Evolutionary conservation across 2,113 vertebrate genomes (phyloP).

Genomic region (Atlantisia rogersi): DNA sequence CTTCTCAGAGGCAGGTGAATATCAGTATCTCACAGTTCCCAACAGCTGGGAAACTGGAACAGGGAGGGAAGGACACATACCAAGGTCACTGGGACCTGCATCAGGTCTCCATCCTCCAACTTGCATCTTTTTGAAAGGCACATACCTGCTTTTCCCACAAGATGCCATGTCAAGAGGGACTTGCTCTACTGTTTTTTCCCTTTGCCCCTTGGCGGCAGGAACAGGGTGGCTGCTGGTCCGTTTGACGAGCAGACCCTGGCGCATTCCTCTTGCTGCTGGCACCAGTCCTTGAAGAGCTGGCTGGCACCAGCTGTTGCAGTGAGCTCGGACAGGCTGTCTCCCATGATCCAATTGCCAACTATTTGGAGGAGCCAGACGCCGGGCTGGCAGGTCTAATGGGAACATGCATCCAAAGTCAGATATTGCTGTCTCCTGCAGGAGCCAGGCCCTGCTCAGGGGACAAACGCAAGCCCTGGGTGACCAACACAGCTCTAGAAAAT

Average conservation of each 20-base stretch:
- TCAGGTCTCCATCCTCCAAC: not conserved
- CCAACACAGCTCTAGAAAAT: not conserved
- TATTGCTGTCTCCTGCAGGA: not conserved
- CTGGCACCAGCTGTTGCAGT: conserved; percentile 54
- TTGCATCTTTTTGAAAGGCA: not conserved
- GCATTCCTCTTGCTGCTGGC: not conserved
- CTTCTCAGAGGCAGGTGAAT: not conserved
- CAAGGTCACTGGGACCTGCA: not conserved
- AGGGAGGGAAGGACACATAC: not conserved
- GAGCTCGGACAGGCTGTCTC: not conserved
- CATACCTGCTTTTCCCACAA: not conserved
- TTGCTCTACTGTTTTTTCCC: not conserved
- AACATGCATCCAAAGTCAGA: not conserved
- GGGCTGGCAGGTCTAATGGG: not conserved
- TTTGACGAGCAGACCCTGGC: not conserved
- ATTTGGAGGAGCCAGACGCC: conserved; percentile 15
- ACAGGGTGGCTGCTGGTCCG: fast-evolving
- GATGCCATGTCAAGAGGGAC: not conserved
- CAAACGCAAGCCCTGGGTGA: not conserved
- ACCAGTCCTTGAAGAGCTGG: not conserved
- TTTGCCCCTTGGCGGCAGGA: not conserved
- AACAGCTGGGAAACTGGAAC: not conserved
- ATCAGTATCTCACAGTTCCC: not conserved
- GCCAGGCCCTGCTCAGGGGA: not conserved
- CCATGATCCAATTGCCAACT: not conserved